phyloP scores from a whole-genome alignment of 2,888 invertebrate species.

The Pterostichus niger region DNA sequence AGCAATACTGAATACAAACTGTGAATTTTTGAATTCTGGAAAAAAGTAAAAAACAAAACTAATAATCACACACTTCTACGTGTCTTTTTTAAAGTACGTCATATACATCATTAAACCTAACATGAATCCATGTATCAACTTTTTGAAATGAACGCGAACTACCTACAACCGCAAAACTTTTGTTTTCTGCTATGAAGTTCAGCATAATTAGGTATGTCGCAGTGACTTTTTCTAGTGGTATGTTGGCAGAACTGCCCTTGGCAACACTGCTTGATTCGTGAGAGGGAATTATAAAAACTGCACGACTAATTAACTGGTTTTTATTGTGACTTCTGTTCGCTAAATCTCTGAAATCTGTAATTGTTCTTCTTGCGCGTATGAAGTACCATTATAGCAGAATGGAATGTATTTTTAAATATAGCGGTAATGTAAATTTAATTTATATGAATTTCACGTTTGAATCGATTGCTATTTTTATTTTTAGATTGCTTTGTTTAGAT shows the following conservation, averaged over 20 bases:
- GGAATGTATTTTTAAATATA: slow-evolving; percentile 24
- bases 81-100: not conserved
- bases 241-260: slow-evolving; percentile 33
- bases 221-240: slow-evolving; percentile 36
- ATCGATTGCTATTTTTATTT: slow-evolving; percentile 17
- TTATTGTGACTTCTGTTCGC: slow-evolving; percentile 20
- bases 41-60: slow-evolving; percentile 20
- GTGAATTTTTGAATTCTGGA: not conserved
- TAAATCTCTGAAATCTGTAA: slow-evolving; percentile 23
- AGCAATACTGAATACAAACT: too few species aligned
- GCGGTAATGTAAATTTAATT: slow-evolving; percentile 11
- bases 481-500: too few species aligned
- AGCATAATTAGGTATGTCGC: slow-evolving; percentile 31
- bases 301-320: slow-evolving; percentile 46
- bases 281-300: slow-evolving; percentile 47
- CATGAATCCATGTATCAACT: slow-evolving; percentile 27
- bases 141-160: slow-evolving; percentile 20
- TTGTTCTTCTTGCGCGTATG: slow-evolving; percentile 17
- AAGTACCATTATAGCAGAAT: not conserved
- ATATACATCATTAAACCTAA: slow-evolving; percentile 5
- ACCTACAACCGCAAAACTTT: not conserved
- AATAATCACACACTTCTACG: slow-evolving; percentile 11
- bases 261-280: slow-evolving; percentile 14
- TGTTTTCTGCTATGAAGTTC: slow-evolving; percentile 21
- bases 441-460: slow-evolving; percentile 12